A percentile compares a stretch with the other conserved stretches of the same genome.
phyloP scores from a whole-genome alignment of 1,140 invertebrate genomes.

The Tetraneura akinire region DNA sequence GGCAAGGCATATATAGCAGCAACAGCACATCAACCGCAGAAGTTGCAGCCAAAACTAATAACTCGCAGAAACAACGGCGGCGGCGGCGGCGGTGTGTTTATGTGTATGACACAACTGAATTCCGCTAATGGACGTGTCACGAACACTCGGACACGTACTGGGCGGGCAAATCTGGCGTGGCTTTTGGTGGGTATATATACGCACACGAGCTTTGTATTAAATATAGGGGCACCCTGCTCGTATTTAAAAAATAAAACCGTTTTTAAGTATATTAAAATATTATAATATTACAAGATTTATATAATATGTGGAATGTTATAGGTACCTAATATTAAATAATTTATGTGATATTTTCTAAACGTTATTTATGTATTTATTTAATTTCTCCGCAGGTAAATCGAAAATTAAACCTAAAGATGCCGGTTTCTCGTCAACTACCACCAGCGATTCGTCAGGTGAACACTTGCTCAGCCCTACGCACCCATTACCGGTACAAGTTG shows the following conservation, averaged over 20 bases:
- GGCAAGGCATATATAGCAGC: neutral
- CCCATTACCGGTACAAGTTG: neutral
- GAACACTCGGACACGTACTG: constrained; percentile 51
- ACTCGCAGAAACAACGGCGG: constrained; percentile 31
- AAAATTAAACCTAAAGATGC: constrained; percentile 41
- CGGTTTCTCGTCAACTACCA: constrained; percentile 22
- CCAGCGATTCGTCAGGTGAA: constrained; percentile 37
- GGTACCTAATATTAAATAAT: too few species aligned
- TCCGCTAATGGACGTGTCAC: constrained; percentile 51
- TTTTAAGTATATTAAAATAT: too few species aligned
- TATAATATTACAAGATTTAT: too few species aligned
- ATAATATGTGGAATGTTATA: too few species aligned
- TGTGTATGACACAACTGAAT: constrained; percentile 50
- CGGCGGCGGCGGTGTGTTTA: constrained; percentile 32
- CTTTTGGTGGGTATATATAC: constrained; percentile 17
- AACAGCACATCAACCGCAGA: constrained; percentile 44
- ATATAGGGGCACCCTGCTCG: too few species aligned
- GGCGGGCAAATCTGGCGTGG: constrained; percentile 39
- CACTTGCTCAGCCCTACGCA: constrained; percentile 39
- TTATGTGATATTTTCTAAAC: too few species aligned
- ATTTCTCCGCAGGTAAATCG: constrained; percentile 25
- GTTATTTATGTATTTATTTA: too few species aligned
- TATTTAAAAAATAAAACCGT: too few species aligned
- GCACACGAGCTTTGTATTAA: constrained; percentile 17
- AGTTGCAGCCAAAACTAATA: constrained; percentile 48